A percentile compares a stretch with the other conserved stretches of the same genome.
Evolutionary conservation across 2,113 vertebrate genomes (phyloP).

Genomic region (Eolophus roseicapilla): DNA sequence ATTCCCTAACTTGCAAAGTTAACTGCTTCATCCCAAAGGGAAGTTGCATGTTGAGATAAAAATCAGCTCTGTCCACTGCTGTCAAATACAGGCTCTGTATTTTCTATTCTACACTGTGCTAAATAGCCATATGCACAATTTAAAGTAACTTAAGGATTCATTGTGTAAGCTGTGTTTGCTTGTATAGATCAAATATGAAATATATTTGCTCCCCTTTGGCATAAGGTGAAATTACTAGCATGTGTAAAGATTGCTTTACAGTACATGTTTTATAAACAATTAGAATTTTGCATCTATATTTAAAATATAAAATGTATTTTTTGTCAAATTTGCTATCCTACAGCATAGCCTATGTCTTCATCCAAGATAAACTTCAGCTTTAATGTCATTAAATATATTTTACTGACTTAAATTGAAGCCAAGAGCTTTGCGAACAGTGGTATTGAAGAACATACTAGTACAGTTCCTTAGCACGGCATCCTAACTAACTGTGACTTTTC

Average conservation of each 20-base stretch:
- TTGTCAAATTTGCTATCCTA: neutral
- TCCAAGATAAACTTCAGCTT: neutral
- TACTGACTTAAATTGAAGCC: neutral
- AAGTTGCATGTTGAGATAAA: neutral
- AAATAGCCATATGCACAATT: neutral
- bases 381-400: neutral
- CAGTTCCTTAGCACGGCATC: neutral
- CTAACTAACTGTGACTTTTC: neutral
- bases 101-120: neutral
- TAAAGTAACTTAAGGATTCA: neutral
- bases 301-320: neutral
- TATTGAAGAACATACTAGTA: accelerated
- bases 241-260: neutral
- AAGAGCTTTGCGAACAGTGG: neutral
- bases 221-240: neutral
- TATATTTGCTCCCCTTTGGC: neutral
- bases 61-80: neutral
- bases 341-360: neutral
- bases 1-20: neutral
- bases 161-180: neutral
- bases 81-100: neutral
- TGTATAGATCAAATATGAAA: neutral
- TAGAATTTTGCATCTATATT: neutral
- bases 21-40: too few relatives aligned
- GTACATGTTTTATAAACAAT: neutral